Evolutionary conservation across 2,797 vertebrate species (phyloP), one percentile per base, ranked within the genome.

Genomic region (Crotalus adamanteus): DNA sequence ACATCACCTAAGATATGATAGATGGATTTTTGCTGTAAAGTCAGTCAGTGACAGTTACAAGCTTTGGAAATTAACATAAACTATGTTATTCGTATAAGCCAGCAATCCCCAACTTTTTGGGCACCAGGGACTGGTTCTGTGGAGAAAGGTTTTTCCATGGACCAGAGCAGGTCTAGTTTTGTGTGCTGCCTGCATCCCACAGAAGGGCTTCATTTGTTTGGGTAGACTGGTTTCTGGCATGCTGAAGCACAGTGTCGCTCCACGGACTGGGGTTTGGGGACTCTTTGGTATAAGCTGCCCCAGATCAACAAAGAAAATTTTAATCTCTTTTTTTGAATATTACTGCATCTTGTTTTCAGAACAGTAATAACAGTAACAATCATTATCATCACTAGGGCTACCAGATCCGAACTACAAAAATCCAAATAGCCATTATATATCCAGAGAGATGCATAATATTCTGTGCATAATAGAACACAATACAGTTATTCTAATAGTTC

Each of bases 1-100:
- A 61, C 14, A 8, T 94, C 92, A 59, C 20, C 93, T 22, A 88
- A 61, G 53, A 85, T 31, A 88, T 20, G n/a, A 57, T 42, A 91
- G 47, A 73, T 9, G 92, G 14, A 89, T 63, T 22, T 47, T 31
- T 3, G 90, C 89, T 16, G 91, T 42, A 91, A 91, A 69, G 16
- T 55, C 42, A 59, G 28, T 22, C 8, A 11, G 11, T 90, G 25
- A 69, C 55, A 6, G 53, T 63, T 63, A 63, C 3, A 65, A n/a
- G 26, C 11, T n/a, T 20, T n/a, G 16, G 78, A 86, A 8, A 16
- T 93, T 91, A 22, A 92, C 93, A 91, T 51, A 42, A 87, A 12
- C 51, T 86, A 28, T 57, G 59, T 63, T 92, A 93, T 6, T 20
- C 20, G 53, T 47, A 5, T 59, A 53, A 53, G 51, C 51, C 51